These are phyloP conservation scores for Sceloporus tristichus DNA, from an alignment of 2,113 vertebrate species.

Conservation along the genomic window DNA sequence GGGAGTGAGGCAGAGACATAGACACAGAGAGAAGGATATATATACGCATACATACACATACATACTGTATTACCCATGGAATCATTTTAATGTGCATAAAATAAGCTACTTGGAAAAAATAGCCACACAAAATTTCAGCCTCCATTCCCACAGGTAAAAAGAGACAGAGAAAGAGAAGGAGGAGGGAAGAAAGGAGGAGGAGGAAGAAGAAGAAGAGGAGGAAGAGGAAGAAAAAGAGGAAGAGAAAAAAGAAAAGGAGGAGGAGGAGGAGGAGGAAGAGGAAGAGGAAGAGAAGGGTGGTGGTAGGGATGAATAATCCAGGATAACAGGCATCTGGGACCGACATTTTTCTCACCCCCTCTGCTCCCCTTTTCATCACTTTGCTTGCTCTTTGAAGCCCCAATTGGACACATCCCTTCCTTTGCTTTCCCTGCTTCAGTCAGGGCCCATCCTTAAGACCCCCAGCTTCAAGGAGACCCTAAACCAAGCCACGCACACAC, in stretches of 20 bases:
- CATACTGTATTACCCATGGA: conserved; percentile 15
- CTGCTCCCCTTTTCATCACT: background rate
- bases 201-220: too few relatives aligned
- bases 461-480: background rate
- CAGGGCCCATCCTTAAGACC: background rate
- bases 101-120: conserved; percentile 33
- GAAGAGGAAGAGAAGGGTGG: background rate
- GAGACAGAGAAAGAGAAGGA: background rate
- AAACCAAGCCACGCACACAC: conserved; percentile 54
- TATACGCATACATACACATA: too few relatives aligned
- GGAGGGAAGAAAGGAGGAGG: conserved; percentile 4
- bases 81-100: conserved; percentile 38
- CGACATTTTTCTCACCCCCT: conserved; percentile 15
- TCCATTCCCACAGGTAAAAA: conserved; percentile 26
- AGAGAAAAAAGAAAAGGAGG: too few relatives aligned
- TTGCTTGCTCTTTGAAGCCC: background rate
- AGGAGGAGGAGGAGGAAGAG: too few relatives aligned
- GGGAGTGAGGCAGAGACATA: background rate
- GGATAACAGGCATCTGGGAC: conserved; percentile 29
- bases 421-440: background rate
- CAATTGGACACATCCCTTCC: background rate
- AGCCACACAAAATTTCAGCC: background rate
- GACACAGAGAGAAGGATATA: too few relatives aligned
- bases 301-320: conserved; percentile 46
- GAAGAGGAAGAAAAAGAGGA: too few relatives aligned